Base-by-base conservation (phyloP, 1,140 invertebrate genomes). In the Chionoecetes opilio region DNA sequence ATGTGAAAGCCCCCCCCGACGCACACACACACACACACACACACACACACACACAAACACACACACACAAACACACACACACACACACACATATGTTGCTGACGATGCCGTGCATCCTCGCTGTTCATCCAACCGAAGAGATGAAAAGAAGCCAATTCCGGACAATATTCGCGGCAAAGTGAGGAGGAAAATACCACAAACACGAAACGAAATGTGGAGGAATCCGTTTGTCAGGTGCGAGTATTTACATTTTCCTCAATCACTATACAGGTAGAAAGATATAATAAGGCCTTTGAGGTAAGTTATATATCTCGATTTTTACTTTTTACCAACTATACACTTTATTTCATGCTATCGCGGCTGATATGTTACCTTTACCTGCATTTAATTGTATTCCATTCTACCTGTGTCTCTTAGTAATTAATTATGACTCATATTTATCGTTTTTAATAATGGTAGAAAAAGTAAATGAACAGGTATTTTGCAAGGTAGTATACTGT, bases 81-180 rank as follows among this genome's bases (percentile, higher is more conserved):
- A 46, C 41, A 46, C 41, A 46, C 63, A 75, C 63, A 75, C 63
- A 75, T 26, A n/a, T 21, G 63, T 21, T n/a, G 21, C 63, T n/a
- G 63, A 17, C 63, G 63, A 17, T 26, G 63, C 63, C 63, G 63
- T 26, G 63, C 63, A 75, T 75, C 63, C 63, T 75, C 63, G 63
- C 21, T 75, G 63, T 21, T 26, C 63, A 75, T 26, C n/a, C 21
- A 26, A n/a, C 63, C 63, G 63, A 75, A 26, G 63, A 75, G 21
- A 75, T 75, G 63, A 75, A 75, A 75, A 75, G 63, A 75, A 75
- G 63, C 63, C 63, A 75, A 75, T 75, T n/a, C 63, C 63, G 63
- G 63, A 75, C 63, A 75, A 75, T 75, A 75, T 75, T 75, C 63
- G 63, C 63, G 63, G 63, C 63, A 75, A 75, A 75, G 63, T 75